Evolutionary conservation across 2,113 vertebrate species (phyloP).

Genomic region (Trichomycterus rosablanca): DNA sequence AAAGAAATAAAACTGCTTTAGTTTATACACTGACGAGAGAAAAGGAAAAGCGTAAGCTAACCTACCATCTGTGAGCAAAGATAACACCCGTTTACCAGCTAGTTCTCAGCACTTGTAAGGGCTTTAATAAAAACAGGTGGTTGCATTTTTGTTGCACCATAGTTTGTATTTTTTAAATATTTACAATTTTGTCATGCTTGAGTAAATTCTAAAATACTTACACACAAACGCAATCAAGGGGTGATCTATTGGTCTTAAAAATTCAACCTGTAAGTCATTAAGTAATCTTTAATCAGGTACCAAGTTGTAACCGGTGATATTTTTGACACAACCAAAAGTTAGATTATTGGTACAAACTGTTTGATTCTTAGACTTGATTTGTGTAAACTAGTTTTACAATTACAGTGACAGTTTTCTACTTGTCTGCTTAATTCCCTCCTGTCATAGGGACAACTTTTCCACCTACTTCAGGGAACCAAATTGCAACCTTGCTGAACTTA

Average conservation of each 20-base stretch:
- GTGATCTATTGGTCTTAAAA: constrained; percentile 25
- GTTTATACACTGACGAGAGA: constrained; percentile 13
- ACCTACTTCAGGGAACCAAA: too few species aligned
- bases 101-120: neutral
- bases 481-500: too few species aligned
- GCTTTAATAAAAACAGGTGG: neutral
- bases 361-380: neutral
- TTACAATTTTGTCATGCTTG: neutral
- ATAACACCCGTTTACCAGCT: neutral
- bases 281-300: neutral
- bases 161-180: neutral
- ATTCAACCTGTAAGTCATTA: neutral
- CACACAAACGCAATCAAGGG: too few species aligned
- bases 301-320: neutral
- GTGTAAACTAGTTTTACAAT: neutral
- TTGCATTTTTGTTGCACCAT: neutral
- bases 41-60: neutral
- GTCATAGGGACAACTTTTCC: neutral
- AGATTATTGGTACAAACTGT: constrained; percentile 2
- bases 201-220: too few species aligned
- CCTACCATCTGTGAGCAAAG: constrained; percentile 1
- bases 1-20: neutral
- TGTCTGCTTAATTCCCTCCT: too few species aligned
- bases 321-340: neutral
- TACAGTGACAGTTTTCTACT: neutral